Conservation (phyloP, 2,113 vertebrate species). For the Odobenus rosmarus region DNA sequence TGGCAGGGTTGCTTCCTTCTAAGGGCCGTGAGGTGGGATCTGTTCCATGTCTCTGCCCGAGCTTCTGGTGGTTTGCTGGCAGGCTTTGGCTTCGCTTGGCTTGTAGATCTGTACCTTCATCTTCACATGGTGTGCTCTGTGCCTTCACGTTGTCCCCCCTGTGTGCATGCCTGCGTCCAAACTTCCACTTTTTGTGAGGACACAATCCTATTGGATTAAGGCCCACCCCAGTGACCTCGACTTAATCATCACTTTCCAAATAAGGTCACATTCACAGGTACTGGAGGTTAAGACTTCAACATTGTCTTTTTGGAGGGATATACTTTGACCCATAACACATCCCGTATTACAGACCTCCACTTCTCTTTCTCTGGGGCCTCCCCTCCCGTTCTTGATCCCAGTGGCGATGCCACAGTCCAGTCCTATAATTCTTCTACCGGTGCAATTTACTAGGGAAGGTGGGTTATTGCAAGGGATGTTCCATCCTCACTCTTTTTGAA, state of each 20-base stretch:
- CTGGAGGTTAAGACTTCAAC: background rate
- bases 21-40: background rate
- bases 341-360: background rate
- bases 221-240: background rate
- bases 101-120: background rate
- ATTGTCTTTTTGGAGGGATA: background rate
- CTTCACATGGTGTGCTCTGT: background rate
- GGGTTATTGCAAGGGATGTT: constrained; percentile 1
- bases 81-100: background rate
- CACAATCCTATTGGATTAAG: background rate
- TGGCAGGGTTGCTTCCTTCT: background rate
- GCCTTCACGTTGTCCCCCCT: background rate
- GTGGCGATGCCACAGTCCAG: background rate
- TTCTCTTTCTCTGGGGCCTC: background rate
- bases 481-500: constrained; percentile 47
- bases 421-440: background rate
- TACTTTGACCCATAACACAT: background rate
- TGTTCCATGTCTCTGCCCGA: background rate
- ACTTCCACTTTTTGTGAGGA: background rate
- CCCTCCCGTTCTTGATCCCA: background rate
- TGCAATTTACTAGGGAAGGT: background rate
- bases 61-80: background rate
- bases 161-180: background rate
- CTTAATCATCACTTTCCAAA: background rate
- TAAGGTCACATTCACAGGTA: background rate